Conservation (phyloP, 2,797 vertebrate species). For the Parotocinclus haroldoi region DNA sequence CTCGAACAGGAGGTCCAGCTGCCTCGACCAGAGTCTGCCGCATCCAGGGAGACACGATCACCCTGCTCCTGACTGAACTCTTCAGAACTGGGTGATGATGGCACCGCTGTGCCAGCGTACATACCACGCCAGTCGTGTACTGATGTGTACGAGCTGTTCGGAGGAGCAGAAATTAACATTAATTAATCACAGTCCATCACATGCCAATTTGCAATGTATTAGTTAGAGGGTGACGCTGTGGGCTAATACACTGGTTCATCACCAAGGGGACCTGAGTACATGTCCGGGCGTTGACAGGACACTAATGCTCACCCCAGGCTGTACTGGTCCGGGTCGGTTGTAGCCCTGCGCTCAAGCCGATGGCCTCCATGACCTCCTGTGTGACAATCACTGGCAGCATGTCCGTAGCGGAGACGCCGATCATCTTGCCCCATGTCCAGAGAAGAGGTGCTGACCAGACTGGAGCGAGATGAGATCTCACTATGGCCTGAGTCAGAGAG, state of each 20-base stretch:
- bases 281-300: not conserved
- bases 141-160: conserved; percentile 83
- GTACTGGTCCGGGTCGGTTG: conserved; percentile 90
- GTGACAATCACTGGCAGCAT: conserved; percentile 81
- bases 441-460: conserved; percentile 95
- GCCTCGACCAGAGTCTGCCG: conserved; percentile 94
- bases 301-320: conserved; percentile 81
- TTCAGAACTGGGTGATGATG: conserved; percentile 93
- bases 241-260: too few relatives aligned
- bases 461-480: conserved; percentile 95
- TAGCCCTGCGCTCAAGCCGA: conserved; percentile 83
- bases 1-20: conserved; percentile 99
- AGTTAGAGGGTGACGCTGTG: too few relatives aligned
- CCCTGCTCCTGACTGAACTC: conserved; percentile 96
- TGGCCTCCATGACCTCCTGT: conserved; percentile 76
- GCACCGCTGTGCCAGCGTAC: conserved; percentile 82
- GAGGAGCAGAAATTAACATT: not conserved
- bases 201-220: too few relatives aligned
- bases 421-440: conserved; percentile 93
- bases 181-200: too few relatives aligned
- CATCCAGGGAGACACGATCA: conserved; percentile 91
- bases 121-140: conserved; percentile 88
- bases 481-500: conserved; percentile 96
- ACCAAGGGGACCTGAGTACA: too few relatives aligned
- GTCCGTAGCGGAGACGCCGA: conserved; percentile 85